These are phyloP conservation scores for Lineus longissimus DNA, from an alignment of 1,140 invertebrate species.

Conservation along the genomic window DNA sequence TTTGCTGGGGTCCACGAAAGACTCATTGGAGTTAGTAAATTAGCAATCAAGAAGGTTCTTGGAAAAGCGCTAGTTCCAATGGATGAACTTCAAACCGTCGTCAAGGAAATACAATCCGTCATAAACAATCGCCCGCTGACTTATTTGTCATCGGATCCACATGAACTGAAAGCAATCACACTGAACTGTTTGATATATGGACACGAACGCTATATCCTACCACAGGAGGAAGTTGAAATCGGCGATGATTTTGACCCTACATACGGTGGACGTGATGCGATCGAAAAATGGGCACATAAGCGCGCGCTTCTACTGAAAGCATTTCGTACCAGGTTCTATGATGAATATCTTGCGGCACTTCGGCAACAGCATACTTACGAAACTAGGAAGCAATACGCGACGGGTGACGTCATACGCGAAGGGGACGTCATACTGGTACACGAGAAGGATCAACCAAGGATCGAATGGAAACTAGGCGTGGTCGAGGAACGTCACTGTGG, in stretches of 20 bases:
- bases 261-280: background rate
- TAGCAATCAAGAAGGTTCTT: constrained; percentile 1
- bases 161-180: background rate
- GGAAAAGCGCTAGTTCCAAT: background rate
- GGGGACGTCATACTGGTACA: background rate
- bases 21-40: background rate
- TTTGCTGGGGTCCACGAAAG: background rate
- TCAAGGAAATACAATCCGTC: background rate
- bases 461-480: background rate
- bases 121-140: background rate
- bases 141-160: background rate
- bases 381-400: background rate
- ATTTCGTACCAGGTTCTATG: background rate
- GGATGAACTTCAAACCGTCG: background rate
- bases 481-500: no score
- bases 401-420: background rate
- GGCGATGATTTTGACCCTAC: background rate
- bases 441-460: background rate
- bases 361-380: background rate
- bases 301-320: background rate
- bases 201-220: background rate
- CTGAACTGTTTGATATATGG: background rate
- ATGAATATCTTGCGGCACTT: background rate
- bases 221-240: background rate
- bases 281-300: background rate